Conservation (phyloP, 2,797 vertebrate genomes). For the Sphenodon punctatus region DNA sequence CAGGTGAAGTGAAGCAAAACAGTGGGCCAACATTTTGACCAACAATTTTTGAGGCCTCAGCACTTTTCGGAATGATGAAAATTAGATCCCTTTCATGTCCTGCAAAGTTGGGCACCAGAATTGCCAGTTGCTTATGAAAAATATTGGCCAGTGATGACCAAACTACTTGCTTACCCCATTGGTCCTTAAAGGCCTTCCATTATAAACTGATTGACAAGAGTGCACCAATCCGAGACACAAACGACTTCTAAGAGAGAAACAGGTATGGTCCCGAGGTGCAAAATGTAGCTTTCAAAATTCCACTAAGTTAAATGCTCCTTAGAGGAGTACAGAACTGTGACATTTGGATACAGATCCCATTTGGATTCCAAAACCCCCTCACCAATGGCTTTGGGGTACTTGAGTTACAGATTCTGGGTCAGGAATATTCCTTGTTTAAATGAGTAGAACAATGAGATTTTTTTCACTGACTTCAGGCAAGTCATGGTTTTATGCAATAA, state of each 20-base stretch:
- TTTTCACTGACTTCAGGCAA: no score
- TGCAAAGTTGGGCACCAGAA: not conserved
- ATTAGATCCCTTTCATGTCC: not conserved
- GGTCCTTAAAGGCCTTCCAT: slow-evolving; percentile 29
- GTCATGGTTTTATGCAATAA: no score
- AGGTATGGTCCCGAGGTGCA: slow-evolving; percentile 24
- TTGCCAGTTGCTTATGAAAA: not conserved
- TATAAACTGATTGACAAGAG: not conserved
- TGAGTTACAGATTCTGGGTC: not conserved
- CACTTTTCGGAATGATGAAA: no score
- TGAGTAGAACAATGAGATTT: slow-evolving; percentile 33
- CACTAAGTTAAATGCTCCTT: slow-evolving; percentile 10
- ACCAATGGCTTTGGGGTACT: not conserved
- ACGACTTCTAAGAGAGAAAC: not conserved
- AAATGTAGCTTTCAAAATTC: slow-evolving; percentile 24
- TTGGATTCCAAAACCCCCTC: not conserved
- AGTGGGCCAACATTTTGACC: not conserved
- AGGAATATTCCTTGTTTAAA: no score
- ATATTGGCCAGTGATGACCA: not conserved
- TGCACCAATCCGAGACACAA: not conserved
- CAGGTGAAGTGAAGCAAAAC: slow-evolving; percentile 15
- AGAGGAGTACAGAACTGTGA: slow-evolving; percentile 14
- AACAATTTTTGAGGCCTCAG: not conserved
- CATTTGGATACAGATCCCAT: not conserved
- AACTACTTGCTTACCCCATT: not conserved